Percentiles rank a stretch among this genome's conserved stretches.
Evolutionary conservation across 2,797 vertebrate species (phyloP).

Genomic region (Malacoctenus gilli): DNA sequence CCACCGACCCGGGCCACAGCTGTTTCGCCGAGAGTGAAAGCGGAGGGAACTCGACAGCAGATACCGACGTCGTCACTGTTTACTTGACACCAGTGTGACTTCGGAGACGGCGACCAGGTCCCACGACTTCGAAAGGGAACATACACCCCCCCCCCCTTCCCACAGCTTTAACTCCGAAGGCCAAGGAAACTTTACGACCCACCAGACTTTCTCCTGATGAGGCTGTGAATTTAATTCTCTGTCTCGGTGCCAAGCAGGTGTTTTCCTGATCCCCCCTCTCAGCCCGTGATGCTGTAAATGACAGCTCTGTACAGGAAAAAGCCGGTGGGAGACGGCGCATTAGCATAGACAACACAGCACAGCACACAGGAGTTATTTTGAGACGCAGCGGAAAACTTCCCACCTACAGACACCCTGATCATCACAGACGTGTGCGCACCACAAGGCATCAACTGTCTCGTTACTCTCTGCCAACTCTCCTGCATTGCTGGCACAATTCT

Average conservation of each 20-base stretch:
- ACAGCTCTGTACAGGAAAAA: conserved; percentile 57
- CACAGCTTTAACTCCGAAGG: no score
- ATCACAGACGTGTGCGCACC: conserved; percentile 45
- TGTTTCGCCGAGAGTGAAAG: no score
- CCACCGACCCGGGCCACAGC: no score
- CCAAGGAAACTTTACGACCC: no score
- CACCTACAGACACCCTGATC: conserved; percentile 51
- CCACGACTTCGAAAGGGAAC: no score
- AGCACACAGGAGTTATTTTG: conserved; percentile 59
- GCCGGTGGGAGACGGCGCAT: conserved; percentile 55
- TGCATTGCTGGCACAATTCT: background rate
- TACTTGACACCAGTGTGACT: no score
- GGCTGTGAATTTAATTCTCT: conserved; percentile 32
- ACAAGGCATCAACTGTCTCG: conserved; percentile 32
- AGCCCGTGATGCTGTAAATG: conserved; percentile 46
- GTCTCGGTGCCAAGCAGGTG: conserved; percentile 38
- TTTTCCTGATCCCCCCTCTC: conserved; percentile 26
- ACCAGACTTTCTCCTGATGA: background rate
- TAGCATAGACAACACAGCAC: conserved; percentile 52
- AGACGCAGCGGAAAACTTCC: conserved; percentile 55
- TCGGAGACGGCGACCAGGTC: no score
- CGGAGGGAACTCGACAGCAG: no score
- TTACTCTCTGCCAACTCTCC: conserved; percentile 11
- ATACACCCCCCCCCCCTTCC: no score
- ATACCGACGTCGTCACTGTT: no score